A percentile compares a stretch with the other conserved stretches of the same genome.
phyloP scores from a whole-genome alignment of 2,888 invertebrate genomes.

The Diaperis boleti region DNA sequence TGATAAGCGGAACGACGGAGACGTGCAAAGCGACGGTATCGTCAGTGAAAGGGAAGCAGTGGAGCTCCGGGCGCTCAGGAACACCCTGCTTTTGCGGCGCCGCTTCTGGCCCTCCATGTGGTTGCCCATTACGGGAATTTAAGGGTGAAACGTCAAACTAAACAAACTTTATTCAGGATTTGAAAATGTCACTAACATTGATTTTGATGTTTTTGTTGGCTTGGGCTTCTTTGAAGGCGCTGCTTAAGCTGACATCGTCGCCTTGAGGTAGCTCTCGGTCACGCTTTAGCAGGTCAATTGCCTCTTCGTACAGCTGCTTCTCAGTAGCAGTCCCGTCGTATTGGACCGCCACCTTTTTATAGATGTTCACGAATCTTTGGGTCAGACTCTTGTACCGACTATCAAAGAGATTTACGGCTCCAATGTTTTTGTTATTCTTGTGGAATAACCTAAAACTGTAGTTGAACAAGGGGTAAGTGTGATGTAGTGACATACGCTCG shows the following conservation, averaged over 20 bases:
- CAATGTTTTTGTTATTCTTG: conserved; percentile 70
- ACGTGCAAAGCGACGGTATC: conserved; percentile 5
- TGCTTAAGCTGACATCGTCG: conserved; percentile 52
- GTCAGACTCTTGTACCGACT: conserved; percentile 69
- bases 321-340: conserved; percentile 68
- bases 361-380: conserved; percentile 74
- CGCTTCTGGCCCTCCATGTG: background rate
- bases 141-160: conserved; percentile 4
- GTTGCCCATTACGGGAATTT: conserved; percentile 15
- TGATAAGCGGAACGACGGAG: conserved; percentile 18
- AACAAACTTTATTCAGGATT: conserved; percentile 3
- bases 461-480: too few relatives aligned
- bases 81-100: background rate
- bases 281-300: conserved; percentile 65
- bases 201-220: conserved; percentile 13
- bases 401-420: conserved; percentile 70
- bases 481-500: too few relatives aligned
- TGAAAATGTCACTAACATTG: conserved; percentile 28
- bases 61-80: background rate
- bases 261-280: conserved; percentile 51
- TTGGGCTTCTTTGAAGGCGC: conserved; percentile 42
- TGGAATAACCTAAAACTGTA: conserved; percentile 75
- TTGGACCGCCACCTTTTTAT: conserved; percentile 69
- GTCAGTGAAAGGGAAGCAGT: conserved; percentile 6
- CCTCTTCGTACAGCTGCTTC: conserved; percentile 68